phyloP scores from a whole-genome alignment of 2,113 vertebrate genomes.

The Leptosomus discolor region DNA sequence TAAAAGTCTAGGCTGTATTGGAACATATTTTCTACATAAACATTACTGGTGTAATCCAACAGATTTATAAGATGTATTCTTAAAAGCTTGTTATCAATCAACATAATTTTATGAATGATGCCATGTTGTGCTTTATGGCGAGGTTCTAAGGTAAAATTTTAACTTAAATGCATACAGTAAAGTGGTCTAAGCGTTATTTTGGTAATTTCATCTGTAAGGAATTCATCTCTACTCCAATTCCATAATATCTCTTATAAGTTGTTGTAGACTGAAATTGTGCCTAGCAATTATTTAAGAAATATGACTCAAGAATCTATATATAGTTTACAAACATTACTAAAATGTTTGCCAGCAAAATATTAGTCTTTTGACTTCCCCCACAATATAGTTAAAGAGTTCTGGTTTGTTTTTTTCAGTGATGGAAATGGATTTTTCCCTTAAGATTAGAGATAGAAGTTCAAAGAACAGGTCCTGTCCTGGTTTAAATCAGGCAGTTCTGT shows the following conservation, averaged over 20 bases:
- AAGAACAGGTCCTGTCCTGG: not conserved
- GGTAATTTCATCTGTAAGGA: not conserved
- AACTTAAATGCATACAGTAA: not conserved
- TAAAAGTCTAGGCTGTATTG: not conserved
- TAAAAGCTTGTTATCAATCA: constrained; percentile 8
- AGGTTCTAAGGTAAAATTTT: not conserved
- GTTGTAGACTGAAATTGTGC: not conserved
- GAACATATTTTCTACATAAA: not conserved
- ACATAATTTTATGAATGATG: not conserved
- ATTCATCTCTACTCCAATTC: not conserved
- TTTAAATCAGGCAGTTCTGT: not conserved
- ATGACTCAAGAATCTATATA: constrained; percentile 27
- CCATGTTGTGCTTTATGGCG: not conserved
- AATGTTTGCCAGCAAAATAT: not conserved
- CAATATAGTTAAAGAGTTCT: not conserved
- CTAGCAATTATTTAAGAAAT: constrained; percentile 45
- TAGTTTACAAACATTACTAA: constrained; percentile 16
- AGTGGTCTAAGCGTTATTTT: not conserved
- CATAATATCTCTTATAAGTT: not conserved
- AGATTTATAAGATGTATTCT: not conserved
- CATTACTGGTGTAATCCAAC: not conserved
- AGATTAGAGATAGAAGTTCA: not conserved
- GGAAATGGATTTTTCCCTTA: not conserved
- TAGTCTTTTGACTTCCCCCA: not conserved
- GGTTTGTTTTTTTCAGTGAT: not conserved